Evolutionary conservation across 2,888 invertebrate species (phyloP).

Genomic region (Allophyes oxyacanthae): DNA sequence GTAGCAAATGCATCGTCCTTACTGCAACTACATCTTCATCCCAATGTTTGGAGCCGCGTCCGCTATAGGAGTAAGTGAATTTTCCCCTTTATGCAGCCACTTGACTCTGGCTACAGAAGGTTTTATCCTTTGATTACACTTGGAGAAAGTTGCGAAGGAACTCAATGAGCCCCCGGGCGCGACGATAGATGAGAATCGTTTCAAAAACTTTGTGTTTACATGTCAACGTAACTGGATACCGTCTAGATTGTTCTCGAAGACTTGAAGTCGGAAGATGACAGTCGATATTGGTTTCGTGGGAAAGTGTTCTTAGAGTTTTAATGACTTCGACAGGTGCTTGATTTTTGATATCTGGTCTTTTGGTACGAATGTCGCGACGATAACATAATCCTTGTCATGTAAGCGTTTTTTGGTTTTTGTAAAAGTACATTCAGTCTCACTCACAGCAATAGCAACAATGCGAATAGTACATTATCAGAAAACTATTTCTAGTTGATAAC

Average conservation of each 20-base stretch:
- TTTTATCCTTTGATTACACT: slow-evolving; percentile 83
- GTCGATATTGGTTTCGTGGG: slow-evolving; percentile 29
- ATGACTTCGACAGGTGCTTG: slow-evolving; percentile 7
- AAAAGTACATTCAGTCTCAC: too few relatives aligned
- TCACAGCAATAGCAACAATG: too few relatives aligned
- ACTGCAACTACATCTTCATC: slow-evolving; percentile 57
- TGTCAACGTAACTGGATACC: slow-evolving; percentile 49
- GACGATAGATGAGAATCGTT: slow-evolving; percentile 73
- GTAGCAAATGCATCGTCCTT: slow-evolving; percentile 51
- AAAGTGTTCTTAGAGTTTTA: slow-evolving; percentile 13
- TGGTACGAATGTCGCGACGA: not conserved
- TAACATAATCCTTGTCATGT: too few relatives aligned
- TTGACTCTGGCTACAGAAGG: slow-evolving; percentile 78
- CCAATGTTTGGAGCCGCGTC: slow-evolving; percentile 82
- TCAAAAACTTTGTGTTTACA: slow-evolving; percentile 67
- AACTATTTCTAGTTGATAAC: too few relatives aligned
- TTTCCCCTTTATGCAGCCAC: slow-evolving; percentile 82
- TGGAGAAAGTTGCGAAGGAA: slow-evolving; percentile 66
- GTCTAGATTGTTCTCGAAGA: slow-evolving; percentile 49
- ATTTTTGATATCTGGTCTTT: not conserved
- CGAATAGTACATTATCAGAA: too few relatives aligned
- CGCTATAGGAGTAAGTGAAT: slow-evolving; percentile 84
- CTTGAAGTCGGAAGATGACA: slow-evolving; percentile 26
- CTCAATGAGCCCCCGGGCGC: slow-evolving; percentile 66
- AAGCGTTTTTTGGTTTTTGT: too few relatives aligned